phyloP scores from a whole-genome alignment of 2,888 invertebrate species.

The Drosophila borealis region DNA sequence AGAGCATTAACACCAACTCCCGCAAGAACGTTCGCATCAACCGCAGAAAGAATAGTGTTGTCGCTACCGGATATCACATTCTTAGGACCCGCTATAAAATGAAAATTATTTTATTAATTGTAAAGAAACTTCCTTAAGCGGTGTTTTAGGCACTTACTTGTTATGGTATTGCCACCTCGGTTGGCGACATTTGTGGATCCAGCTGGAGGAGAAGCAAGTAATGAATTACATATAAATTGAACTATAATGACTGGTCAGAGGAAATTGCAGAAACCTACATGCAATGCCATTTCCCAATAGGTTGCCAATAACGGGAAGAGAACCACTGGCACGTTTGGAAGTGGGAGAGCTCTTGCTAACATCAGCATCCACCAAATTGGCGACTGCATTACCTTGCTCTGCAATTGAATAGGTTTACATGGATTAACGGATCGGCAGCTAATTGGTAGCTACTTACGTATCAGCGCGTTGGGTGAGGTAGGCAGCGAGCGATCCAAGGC shows the following conservation, averaged over 20 bases:
- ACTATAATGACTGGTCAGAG: no score
- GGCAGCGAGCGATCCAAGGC: slow-evolving; percentile 50
- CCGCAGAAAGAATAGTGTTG: slow-evolving; percentile 14
- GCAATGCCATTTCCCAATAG: slow-evolving; percentile 15
- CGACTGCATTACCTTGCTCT: slow-evolving; percentile 32
- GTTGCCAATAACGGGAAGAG: slow-evolving; percentile 17
- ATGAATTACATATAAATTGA: no score
- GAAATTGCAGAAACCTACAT: no score
- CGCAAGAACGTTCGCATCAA: slow-evolving; percentile 15
- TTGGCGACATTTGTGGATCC: slow-evolving; percentile 18
- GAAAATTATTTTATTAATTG: no score
- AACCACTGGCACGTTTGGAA: slow-evolving; percentile 45
- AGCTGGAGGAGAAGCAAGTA: not conserved
- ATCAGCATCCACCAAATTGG: slow-evolving; percentile 34
- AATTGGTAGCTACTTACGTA: slow-evolving; percentile 24
- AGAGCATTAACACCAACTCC: slow-evolving; percentile 10
- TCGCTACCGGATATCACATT: slow-evolving; percentile 17
- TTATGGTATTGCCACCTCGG: slow-evolving; percentile 21
- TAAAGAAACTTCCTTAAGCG: no score
- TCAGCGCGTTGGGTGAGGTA: not conserved
- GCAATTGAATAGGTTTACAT: not conserved
- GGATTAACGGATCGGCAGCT: fast-evolving
- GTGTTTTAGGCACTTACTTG: slow-evolving; percentile 12
- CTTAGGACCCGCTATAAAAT: slow-evolving; percentile 14
- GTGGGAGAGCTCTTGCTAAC: slow-evolving; percentile 28